phyloP scores from a whole-genome alignment of 2,888 invertebrate genomes.

The Metacarcinus magister region DNA sequence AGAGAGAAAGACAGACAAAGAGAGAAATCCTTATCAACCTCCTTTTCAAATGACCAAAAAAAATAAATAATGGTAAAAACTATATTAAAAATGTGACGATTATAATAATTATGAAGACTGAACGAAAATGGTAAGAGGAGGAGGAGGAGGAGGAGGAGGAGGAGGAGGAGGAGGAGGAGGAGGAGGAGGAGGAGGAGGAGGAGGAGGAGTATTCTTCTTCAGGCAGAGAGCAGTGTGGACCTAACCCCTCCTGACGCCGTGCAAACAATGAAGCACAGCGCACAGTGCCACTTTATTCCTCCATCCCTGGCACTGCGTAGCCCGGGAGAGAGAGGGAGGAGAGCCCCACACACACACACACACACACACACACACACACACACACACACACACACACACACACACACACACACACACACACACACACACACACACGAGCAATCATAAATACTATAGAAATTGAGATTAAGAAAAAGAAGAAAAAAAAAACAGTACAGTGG shows the following conservation, averaged over 20 bases:
- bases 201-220: not conserved
- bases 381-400: no score
- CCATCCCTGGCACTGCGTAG: not conserved
- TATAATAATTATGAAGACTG: conserved; percentile 26
- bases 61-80: not conserved
- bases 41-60: conserved; percentile 9
- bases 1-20: not conserved
- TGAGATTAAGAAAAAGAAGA: not conserved
- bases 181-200: not conserved
- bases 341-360: not conserved
- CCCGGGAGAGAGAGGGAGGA: not conserved
- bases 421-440: not conserved
- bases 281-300: conserved; percentile 44
- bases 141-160: not conserved
- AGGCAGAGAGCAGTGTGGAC: conserved; percentile 45
- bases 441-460: not conserved
- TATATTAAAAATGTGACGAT: not conserved
- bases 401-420: not conserved
- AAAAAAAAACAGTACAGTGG: not conserved
- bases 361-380: not conserved
- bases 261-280: conserved; percentile 16
- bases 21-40: not conserved
- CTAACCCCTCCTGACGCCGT: not conserved
- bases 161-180: not conserved
- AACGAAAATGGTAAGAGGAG: not conserved